These are phyloP conservation scores for Hippasteria phrygiana DNA, from an alignment of 53 echinoderm and acorn worm genomes.

Conservation along the genomic window DNA sequence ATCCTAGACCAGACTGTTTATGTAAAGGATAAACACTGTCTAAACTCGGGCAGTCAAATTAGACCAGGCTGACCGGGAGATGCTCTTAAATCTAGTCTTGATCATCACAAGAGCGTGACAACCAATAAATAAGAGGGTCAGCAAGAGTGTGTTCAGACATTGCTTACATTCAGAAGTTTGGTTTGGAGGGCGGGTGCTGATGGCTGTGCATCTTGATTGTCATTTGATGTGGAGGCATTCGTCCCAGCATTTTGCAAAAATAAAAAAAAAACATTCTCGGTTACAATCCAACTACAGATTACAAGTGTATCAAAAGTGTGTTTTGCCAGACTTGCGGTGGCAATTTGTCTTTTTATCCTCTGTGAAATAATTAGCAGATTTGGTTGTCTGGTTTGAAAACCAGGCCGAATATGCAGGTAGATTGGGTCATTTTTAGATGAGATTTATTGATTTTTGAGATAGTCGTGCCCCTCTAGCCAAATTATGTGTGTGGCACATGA, in stretches of 20 bases:
- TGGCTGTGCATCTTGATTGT: background rate
- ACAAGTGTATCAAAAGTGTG: too few species aligned
- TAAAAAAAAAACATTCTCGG: too few species aligned
- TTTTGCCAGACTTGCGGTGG: too few species aligned
- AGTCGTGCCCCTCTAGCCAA: background rate
- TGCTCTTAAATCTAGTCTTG: background rate
- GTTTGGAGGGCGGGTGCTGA: background rate
- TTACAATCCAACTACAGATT: too few species aligned
- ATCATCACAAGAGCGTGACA: background rate
- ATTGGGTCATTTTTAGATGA: too few species aligned
- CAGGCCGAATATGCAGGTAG: too few species aligned
- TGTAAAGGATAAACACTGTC: background rate
- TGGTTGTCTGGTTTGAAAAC: background rate
- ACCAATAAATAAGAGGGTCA: background rate
- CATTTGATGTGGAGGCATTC: too few species aligned
- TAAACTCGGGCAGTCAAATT: background rate
- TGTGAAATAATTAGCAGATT: background rate
- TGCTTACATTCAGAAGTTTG: background rate
- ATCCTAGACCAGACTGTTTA: slow-evolving; percentile 6
- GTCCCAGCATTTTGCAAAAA: too few species aligned
- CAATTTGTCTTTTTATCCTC: too few species aligned
- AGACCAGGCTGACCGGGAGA: background rate
- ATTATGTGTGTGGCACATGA: background rate
- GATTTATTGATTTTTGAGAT: too few species aligned
- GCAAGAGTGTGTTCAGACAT: background rate